Conservation (phyloP, 2,888 invertebrate species). For the Hydrotaea cyrtoneurina region DNA sequence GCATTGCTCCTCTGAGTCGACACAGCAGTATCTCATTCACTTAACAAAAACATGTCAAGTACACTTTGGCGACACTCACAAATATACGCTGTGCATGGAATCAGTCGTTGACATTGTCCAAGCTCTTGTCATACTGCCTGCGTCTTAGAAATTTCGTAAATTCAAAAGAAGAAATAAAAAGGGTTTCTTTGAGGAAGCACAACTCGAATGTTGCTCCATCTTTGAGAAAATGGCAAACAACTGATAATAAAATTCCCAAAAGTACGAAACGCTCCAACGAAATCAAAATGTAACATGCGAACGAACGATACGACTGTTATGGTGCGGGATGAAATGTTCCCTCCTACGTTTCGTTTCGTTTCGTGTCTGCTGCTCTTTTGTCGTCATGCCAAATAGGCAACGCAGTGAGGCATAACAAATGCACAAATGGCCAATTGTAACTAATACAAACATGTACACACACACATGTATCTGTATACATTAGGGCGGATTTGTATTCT, state of each 20-base stretch:
- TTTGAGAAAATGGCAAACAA: slow-evolving; percentile 56
- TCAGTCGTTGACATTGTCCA: no score
- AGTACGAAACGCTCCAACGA: slow-evolving; percentile 46
- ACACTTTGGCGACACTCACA: no score
- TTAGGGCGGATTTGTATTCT: no score
- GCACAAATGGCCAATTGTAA: slow-evolving; percentile 78
- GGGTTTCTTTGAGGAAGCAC: slow-evolving; percentile 10
- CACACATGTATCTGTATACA: no score
- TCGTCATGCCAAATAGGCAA: slow-evolving; percentile 79
- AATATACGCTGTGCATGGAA: no score
- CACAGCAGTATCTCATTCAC: no score
- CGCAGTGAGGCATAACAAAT: slow-evolving; percentile 78
- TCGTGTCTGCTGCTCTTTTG: slow-evolving; percentile 42
- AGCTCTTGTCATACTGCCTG: neutral
- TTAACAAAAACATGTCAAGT: no score
- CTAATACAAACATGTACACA: slow-evolving; percentile 47
- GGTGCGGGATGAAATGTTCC: slow-evolving; percentile 44
- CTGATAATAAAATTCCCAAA: slow-evolving; percentile 66
- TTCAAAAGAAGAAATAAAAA: slow-evolving; percentile 44
- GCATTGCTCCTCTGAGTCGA: no score
- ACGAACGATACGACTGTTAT: slow-evolving; percentile 37
- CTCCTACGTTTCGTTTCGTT: slow-evolving; percentile 6
- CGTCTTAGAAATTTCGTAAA: slow-evolving; percentile 26
- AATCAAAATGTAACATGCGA: neutral
- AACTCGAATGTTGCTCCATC: slow-evolving; percentile 53